A percentile compares a stretch with the other conserved stretches of the same genome.
Evolutionary conservation across 1,140 invertebrate species (phyloP).

Genomic region (Physella acuta): DNA sequence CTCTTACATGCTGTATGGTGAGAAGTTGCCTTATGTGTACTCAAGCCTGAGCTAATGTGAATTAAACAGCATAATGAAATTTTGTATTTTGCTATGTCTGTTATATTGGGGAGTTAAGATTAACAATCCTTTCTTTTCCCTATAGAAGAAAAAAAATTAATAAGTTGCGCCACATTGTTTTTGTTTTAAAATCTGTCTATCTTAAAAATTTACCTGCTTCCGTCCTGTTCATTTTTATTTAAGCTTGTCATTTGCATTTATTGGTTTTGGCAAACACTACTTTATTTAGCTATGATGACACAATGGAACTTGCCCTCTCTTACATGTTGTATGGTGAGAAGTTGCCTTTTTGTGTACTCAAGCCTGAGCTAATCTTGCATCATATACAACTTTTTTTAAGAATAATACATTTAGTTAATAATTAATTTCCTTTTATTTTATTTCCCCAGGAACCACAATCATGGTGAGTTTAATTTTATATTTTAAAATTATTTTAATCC

Average conservation of each 20-base stretch:
- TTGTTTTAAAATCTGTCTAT: neutral
- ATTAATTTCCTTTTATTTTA: too few species aligned
- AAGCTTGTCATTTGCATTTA: too few species aligned
- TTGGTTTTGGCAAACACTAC: too few species aligned
- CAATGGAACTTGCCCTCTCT: neutral
- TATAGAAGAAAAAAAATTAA: neutral
- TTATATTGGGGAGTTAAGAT: neutral
- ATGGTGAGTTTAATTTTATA: too few species aligned
- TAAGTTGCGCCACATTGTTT: neutral
- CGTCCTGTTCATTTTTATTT: too few species aligned
- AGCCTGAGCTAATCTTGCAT: too few species aligned
- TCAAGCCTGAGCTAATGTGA: neutral
- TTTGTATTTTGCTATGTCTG: neutral
- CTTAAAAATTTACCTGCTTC: neutral
- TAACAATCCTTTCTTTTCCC: neutral
- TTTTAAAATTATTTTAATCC: too few species aligned
- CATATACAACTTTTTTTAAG: too few species aligned
- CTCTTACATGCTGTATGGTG: neutral
- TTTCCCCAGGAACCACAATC: too few species aligned
- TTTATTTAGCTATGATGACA: neutral
- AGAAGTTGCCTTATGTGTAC: neutral
- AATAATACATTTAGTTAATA: too few species aligned
- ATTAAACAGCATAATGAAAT: neutral
- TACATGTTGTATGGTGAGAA: neutral
- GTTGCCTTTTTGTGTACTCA: neutral